Base-by-base conservation (phyloP, 2,113 vertebrate species). In the Grammomys surdaster region DNA sequence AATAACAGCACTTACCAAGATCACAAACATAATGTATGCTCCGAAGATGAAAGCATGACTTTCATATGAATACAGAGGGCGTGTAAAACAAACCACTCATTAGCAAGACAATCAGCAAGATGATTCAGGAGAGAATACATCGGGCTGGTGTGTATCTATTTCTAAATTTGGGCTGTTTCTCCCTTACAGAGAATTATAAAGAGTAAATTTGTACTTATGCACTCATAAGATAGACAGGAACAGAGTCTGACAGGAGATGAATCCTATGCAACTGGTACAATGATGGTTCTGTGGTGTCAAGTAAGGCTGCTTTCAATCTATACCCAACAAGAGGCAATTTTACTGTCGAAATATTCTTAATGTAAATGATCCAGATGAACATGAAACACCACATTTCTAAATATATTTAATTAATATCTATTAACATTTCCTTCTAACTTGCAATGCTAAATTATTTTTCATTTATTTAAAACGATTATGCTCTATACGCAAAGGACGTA, bases 381-480 rank as follows among this genome's bases (percentile, higher is more conserved):
- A 5, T 75, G 51, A 95, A 94, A 93, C 46, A 19, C 80, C 46
- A 19, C 75, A 73, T 89, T 88, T 95, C 65, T 9, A 48, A 58
- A 73, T 93, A 51, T 89, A 56, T 89, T 76, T 89, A 65, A 73
- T 69, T 60, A 43, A 67, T 87, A 36, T 73, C 28, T 87, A 70
- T 72, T 89, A 65, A 73, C 60, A 82, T 48, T 75, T 78, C 33
- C 69, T 96, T 54, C 84, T 63, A 88, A 89, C 51, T 63, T 92
- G 6, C 67, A 92, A 33, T 80, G 46, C 56, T 67, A 91, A 94
- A 60, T 46, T 63, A 84, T 77, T 73, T 85, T 72, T 60, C 33
- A 77, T 77, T 73, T 77, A 67, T 69, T 81, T 91, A 73, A 95
- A 95, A 80, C 81, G 6, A 81, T 92, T 86, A 70, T 77, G 92